These are phyloP conservation scores for Gnatocerus cornutus DNA, from an alignment of 2,888 invertebrate species.

Conservation along the genomic window DNA sequence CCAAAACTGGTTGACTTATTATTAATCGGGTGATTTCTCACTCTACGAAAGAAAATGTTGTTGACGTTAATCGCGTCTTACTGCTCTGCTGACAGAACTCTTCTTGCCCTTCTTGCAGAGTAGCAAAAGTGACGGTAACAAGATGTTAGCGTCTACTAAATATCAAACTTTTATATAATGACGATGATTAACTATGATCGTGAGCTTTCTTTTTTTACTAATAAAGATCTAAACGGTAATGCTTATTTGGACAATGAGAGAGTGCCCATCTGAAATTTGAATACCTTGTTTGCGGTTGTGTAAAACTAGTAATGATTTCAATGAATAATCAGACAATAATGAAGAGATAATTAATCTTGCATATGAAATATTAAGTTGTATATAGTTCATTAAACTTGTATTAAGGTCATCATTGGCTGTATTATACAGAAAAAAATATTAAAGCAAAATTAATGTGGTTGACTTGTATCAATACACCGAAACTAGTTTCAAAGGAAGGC, in stretches of 20 bases:
- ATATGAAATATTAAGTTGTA: conserved; percentile 30
- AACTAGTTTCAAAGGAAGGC: neutral
- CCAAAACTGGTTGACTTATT: conserved; percentile 33
- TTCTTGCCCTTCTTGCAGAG: neutral
- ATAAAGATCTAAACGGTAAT: conserved; percentile 11
- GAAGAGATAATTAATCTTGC: conserved; percentile 21
- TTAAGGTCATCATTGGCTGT: neutral
- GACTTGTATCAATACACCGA: neutral
- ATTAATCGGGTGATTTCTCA: conserved; percentile 39
- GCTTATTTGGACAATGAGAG: conserved; percentile 9
- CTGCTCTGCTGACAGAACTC: conserved; percentile 11
- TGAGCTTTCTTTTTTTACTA: conserved; percentile 6
- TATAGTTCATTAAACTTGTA: conserved; percentile 29
- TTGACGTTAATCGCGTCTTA: conserved; percentile 29
- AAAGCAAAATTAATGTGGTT: conserved; percentile 7
- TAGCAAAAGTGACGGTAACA: conserved; percentile 5
- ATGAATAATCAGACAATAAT: conserved; percentile 13
- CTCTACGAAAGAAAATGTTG: conserved; percentile 13
- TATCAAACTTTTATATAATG: conserved; percentile 2
- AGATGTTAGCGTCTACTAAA: conserved; percentile 1
- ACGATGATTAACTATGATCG: neutral
- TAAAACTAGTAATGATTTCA: conserved; percentile 25
- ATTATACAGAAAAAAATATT: neutral
- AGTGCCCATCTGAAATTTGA: conserved; percentile 11
- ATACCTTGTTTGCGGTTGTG: conserved; percentile 19